Conservation (phyloP, 2,797 vertebrate species). For the Carcharodon carcharias region DNA sequence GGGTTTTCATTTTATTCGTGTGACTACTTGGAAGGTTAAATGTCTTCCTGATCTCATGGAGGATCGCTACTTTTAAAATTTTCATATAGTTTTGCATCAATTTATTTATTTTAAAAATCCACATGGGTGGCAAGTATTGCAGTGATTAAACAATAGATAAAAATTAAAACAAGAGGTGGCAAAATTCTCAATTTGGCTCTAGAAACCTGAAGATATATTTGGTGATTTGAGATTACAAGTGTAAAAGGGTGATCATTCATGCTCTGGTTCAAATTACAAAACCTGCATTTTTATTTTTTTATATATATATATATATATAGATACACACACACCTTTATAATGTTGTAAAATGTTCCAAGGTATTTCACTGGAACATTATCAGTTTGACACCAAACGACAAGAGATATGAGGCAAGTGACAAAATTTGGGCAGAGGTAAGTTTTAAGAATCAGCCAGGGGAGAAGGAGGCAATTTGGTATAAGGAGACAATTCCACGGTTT, state of each 20-base stretch:
- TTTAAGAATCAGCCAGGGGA: neutral
- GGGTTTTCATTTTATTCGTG: neutral
- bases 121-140: neutral
- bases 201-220: neutral
- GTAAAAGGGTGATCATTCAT: neutral
- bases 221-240: neutral
- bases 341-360: neutral
- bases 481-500: neutral
- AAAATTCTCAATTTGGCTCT: neutral
- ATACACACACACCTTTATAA: neutral
- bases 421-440: neutral
- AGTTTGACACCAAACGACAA: neutral
- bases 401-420: too few relatives aligned
- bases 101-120: neutral
- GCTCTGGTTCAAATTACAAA: neutral
- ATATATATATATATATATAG: too few relatives aligned
- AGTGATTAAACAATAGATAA: neutral
- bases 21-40: neutral
- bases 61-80: neutral
- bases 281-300: neutral
- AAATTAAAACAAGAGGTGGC: neutral
- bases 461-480: too few relatives aligned
- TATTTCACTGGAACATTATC: neutral
- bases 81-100: neutral
- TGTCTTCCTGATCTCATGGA: neutral